Base-by-base conservation (phyloP, 2,888 invertebrate species). In the Callimorpha dominula region DNA sequence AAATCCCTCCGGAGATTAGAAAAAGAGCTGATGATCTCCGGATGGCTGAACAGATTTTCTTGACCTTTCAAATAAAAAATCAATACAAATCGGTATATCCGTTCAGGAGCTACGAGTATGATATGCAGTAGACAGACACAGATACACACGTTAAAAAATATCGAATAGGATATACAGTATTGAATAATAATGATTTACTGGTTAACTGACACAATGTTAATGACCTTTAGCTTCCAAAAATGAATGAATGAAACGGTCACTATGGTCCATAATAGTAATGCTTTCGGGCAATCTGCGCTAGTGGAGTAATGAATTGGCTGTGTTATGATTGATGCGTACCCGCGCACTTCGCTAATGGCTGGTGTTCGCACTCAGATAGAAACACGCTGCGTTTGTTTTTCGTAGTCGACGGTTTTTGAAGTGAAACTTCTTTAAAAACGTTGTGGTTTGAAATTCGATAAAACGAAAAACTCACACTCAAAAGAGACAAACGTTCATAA, bases 221-320 rank as follows among this genome's bases (percentile, higher is more conserved):
- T 20, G 57, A 57, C 31, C 31, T 60, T 50, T 50, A 12, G 50
- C 50, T 50, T 60, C 60, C 60, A 60, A 60, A 31, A 60, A 14
- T 60, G 20, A 12, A 60, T 60, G 60, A 46, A 68, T 68, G 46
- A 40, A 62, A 20, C 42, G 60, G 62, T 69, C 49, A 52, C 66
- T 52, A 65, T 57, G 54, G 40, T 68, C 17, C 52, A 67, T 64
- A 72, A 70, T 60, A 66, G 76, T 73, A 76, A 79, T 78, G 75
- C 74, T 76, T 78, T 74, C 78, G 79, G 76, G 88, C 95, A 95
- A 94, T 94, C 94, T 94, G 94, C 90, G 91, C 90, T 89, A 94
- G 93, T 93, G 94, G 89, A 90, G 91, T 94, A 95, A 95, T 95
- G 94, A 95, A 95, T 95, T 94, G 95, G 93, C 91, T 89, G 87